phyloP scores from a whole-genome alignment of 2,113 vertebrate species.

The Nothoprocta perdicaria region DNA sequence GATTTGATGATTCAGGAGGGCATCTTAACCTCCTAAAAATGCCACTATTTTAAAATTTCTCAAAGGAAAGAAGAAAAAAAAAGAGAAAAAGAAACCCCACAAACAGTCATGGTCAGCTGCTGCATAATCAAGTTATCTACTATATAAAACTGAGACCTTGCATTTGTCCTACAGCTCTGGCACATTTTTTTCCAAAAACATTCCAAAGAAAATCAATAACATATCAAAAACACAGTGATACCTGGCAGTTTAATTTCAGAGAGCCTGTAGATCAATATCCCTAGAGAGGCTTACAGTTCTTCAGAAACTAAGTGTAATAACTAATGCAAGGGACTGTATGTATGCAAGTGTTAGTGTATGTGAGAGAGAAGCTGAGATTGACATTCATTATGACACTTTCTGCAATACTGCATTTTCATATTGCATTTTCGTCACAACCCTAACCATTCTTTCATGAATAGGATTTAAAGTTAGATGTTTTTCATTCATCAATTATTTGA shows the following conservation, averaged over 20 bases:
- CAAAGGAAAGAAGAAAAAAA: conserved; percentile 21
- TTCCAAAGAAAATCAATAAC: conserved; percentile 81
- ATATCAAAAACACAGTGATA: conserved; percentile 82
- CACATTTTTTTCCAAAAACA: conserved; percentile 1
- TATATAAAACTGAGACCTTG: conserved; percentile 52
- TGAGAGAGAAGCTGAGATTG: background rate
- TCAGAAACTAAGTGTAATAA: conserved; percentile 30
- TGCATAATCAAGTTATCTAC: conserved; percentile 40
- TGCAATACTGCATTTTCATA: background rate
- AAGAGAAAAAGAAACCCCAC: too few relatives aligned
- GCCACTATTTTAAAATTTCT: conserved; percentile 28
- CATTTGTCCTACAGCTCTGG: conserved; percentile 41
- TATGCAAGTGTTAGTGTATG: rapidly evolving
- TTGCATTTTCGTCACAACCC: background rate
- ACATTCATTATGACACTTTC: background rate
- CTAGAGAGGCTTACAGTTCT: conserved; percentile 48
- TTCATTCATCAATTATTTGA: background rate
- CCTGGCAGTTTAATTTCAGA: conserved; percentile 87
- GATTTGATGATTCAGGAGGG: background rate
- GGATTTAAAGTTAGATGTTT: background rate
- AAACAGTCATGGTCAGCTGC: background rate
- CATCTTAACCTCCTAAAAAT: conserved; percentile 14
- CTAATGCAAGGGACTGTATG: background rate
- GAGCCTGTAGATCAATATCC: conserved; percentile 63
- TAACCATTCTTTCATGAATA: background rate